Evolutionary conservation across 2,113 vertebrate genomes (phyloP).

Genomic region (Dicerorhinus sumatrensis): DNA sequence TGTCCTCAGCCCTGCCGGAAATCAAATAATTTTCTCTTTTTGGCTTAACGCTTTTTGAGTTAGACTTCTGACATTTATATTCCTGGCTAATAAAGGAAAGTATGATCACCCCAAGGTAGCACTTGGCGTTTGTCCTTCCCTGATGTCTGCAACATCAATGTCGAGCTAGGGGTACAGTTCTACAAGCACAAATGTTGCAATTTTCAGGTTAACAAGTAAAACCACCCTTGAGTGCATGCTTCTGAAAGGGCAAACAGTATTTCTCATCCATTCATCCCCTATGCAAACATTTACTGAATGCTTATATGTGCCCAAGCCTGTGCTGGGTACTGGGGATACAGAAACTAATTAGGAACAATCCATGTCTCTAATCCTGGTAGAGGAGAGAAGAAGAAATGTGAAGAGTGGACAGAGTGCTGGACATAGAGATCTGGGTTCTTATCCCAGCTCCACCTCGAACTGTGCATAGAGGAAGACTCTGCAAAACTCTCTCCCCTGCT

Average conservation of each 20-base stretch:
- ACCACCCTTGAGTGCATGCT: background rate
- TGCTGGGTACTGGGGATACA: background rate
- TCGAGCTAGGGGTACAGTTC: background rate
- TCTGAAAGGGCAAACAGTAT: background rate
- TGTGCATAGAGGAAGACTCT: background rate
- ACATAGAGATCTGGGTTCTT: background rate
- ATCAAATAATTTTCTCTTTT: background rate
- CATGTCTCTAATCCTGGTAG: background rate
- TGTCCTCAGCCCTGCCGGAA: background rate
- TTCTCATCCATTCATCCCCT: background rate
- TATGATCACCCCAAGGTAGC: background rate
- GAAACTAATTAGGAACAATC: background rate
- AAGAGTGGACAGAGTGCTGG: background rate
- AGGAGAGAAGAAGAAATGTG: background rate
- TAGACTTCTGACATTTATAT: background rate
- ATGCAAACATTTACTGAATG: background rate
- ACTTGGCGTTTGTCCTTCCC: background rate
- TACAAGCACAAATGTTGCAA: background rate
- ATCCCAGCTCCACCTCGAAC: background rate
- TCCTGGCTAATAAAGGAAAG: background rate
- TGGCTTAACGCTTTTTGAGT: background rate
- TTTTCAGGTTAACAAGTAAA: background rate
- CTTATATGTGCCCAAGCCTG: background rate
- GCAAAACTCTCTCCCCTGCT: background rate
- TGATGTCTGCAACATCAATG: background rate